Evolutionary conservation across 2,888 invertebrate genomes (phyloP), one percentile per base, ranked within the genome.

Genomic region (Leistus spinibarbis): DNA sequence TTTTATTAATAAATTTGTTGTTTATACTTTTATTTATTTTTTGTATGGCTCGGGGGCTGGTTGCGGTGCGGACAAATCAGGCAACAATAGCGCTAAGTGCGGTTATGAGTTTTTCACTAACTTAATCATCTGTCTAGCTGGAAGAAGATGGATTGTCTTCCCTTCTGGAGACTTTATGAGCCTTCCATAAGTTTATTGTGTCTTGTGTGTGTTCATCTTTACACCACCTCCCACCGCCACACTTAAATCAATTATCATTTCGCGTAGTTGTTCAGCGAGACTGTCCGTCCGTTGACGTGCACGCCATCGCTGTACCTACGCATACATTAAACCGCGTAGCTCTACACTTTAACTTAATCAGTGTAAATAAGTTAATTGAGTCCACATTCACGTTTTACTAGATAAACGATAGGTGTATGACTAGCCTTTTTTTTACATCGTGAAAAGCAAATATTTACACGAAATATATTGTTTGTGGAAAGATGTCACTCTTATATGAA

Each of bases 41-140:
- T 53, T 60, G 19, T n/a, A 20, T 10, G 13, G 9, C 20, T 20
- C 64, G 62, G 40, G 7, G 63, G 62, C 53, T 22, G 19, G 10
- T 56, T 54, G 63, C 53, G 54, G 54, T 64, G 57, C 53, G 73
- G 73, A 73, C 73, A 73, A 73, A 67, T 73, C 72, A 72, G 72
- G 72, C 72, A 57, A 72, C 72, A 72, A 72, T 71, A 65, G 72
- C 54, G 72, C 65, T 72, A 72, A 72, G 72, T 72, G 72, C 72
- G 65, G 72, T 72, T 72, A 72, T 72, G 72, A 72, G 72, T 72
- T 72, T 72, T 72, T 72, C 72, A 72, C 72, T 72, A 72, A 72
- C 72, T 72, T 72, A 72, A 72, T 72, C 72, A 72, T 72, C 72
- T 72, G 72, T 72, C 72, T 27, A 57, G 57, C 27, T 66, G 65